These are phyloP conservation scores for Tetranychus piercei DNA, from an alignment of 2,888 invertebrate genomes.

Conservation along the genomic window DNA sequence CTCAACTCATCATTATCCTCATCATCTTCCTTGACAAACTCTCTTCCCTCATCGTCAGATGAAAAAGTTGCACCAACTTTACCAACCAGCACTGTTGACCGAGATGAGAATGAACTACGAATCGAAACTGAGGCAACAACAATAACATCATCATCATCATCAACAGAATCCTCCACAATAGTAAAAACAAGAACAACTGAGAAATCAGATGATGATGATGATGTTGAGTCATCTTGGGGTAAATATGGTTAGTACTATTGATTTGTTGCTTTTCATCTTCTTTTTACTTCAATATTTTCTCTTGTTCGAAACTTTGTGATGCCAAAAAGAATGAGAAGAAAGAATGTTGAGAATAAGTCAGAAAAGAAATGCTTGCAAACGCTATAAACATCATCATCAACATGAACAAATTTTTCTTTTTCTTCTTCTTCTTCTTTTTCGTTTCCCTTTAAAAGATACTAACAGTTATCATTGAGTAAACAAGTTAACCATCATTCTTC, in stretches of 20 bases:
- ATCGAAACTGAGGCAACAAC: background rate
- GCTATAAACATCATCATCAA: background rate
- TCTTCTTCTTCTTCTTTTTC: background rate
- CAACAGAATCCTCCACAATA: background rate
- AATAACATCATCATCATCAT: background rate
- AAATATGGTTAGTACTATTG: background rate
- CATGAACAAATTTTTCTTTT: background rate
- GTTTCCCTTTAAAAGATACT: background rate
- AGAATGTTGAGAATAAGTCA: background rate
- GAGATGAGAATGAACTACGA: background rate
- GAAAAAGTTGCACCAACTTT: background rate
- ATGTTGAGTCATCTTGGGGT: background rate
- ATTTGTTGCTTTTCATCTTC: background rate
- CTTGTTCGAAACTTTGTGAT: background rate
- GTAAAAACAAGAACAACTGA: background rate
- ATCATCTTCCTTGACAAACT: background rate
- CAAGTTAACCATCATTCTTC: background rate
- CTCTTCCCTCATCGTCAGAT: background rate
- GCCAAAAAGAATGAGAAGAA: background rate
- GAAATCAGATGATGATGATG: background rate
- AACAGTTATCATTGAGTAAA: background rate
- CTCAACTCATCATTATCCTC: background rate
- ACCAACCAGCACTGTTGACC: background rate
- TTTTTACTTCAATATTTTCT: background rate
- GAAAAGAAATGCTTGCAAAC: background rate